These are phyloP conservation scores for Drosophila trapezifrons DNA, from an alignment of 1,140 invertebrate species.

Conservation along the genomic window DNA sequence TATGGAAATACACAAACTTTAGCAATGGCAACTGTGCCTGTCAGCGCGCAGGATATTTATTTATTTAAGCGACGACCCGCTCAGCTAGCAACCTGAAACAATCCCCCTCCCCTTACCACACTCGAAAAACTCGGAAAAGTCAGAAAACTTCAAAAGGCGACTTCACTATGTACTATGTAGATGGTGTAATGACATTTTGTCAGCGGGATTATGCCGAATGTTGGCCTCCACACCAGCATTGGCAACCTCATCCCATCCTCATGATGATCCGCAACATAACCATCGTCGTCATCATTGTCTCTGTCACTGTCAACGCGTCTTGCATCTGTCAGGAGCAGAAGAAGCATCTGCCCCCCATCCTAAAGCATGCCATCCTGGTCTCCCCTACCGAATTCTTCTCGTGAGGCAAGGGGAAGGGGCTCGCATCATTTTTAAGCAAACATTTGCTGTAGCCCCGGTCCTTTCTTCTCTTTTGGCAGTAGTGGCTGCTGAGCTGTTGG, in stretches of 20 bases:
- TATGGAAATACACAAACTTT: slow-evolving; percentile 19
- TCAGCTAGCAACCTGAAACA: neutral
- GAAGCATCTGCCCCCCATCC: slow-evolving; percentile 21
- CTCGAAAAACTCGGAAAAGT: slow-evolving; percentile 41
- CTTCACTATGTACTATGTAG: slow-evolving; percentile 55
- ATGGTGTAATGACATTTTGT: slow-evolving; percentile 80
- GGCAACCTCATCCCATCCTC: slow-evolving; percentile 7
- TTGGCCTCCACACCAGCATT: slow-evolving; percentile 29
- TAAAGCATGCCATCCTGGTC: slow-evolving; percentile 5
- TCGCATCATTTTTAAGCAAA: slow-evolving; percentile 79
- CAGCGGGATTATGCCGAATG: slow-evolving; percentile 70
- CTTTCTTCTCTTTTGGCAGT: slow-evolving; percentile 24
- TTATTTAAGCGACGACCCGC: slow-evolving; percentile 29
- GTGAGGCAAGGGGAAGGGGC: neutral
- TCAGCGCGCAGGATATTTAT: slow-evolving; percentile 26
- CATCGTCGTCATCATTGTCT: slow-evolving; percentile 68
- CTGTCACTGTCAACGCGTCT: slow-evolving; percentile 77
- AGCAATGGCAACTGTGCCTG: slow-evolving; percentile 14
- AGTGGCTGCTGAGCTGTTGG: slow-evolving; percentile 33
- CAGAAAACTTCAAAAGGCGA: slow-evolving; percentile 66
- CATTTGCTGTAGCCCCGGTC: slow-evolving; percentile 55
- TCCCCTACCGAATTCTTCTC: slow-evolving; percentile 11
- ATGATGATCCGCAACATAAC: slow-evolving; percentile 29
- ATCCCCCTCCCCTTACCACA: too few species aligned
- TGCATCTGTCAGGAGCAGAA: slow-evolving; percentile 71